Evolutionary conservation across 2,797 vertebrate genomes (phyloP), one percentile per base, ranked within the genome.

Genomic region (Eidolon dupreanum): DNA sequence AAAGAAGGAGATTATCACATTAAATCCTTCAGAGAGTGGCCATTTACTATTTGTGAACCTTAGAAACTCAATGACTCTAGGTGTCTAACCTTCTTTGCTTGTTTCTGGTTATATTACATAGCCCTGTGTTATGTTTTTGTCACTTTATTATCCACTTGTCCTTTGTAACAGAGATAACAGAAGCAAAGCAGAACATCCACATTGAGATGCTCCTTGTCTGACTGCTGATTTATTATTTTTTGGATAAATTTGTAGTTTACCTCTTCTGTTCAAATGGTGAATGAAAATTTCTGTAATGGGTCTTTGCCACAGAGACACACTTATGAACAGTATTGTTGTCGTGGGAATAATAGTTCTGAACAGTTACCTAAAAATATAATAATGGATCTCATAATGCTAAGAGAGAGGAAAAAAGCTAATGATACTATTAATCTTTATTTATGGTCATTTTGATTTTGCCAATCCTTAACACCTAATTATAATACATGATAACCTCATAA

Each of bases 321-420:
- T 87, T 28, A 28, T 43, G 93, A 31, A 19, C 73, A 82, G 3
- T 4, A 63, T 22, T 79, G 2, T 20, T 86, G 7, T 61, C 85
- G 8, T 82, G 51, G 20, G 75, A 93, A 85, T 17, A 73, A 73
- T 70, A 94, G 13, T 20, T 16, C 57, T 86, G 86, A 89, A 89
- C 17, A 55, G n/a, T 93, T 93, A 78, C 17, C 24, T 86, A 61
- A 97, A 87, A 12, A 91, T 83, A 65, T 57, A 86, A 49, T 24
- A 20, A 81, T 49, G 22, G 28, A 63, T 87, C 59, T 97, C 26
- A 90, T 89, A 94, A 95, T 97, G 77, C 3, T 95, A 43, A 84
- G 57, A 95, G 92, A 74, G 36, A 97, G 19, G 63, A 61, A 0
- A 66, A 55, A 74, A 55, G 92, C 41, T 85, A 95, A 97, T 1